Evolutionary conservation across 2,888 invertebrate genomes (phyloP), one percentile per base, ranked within the genome.

Genomic region (Gari tellinella): DNA sequence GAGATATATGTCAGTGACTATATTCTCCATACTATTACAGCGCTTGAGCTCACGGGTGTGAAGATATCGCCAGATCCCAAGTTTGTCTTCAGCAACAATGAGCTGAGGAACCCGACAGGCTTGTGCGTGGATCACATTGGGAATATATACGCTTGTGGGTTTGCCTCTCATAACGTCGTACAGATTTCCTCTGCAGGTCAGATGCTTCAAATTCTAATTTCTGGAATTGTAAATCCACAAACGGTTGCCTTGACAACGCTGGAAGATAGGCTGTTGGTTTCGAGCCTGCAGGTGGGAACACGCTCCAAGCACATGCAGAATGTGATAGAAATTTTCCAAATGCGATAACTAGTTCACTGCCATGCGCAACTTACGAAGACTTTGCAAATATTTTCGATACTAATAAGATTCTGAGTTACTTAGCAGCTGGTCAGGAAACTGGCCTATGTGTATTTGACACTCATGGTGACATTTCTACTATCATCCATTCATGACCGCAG

Each of bases 1-100:
- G 75, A 75, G 49, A 37, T 79, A 26, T 79, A 79, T 48, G 79
- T 79, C 55, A 60, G 75, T 10, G 75, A 79, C 55, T 68, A 72
- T 31, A 60, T 55, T 12, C 55, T 63, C 17, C 68, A 79, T 51
- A 75, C 75, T 0, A 65, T 79, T 7, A 79, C 75, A 2, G 79
- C 58, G 3, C 52, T 79, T 8, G 46, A 49, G 31, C 43, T 79
- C 7, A 66, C 58, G 7, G 79, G 72, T 10, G 62, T 69, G 2
- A 72, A 74, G 45, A 68, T 79, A 40, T 70, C 70, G 15, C 37
- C 72, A 1, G 53, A 52, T 12, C 78, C 78, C 21, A 79, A 74
- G 40, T 79, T 79, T 26, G 67, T 79, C 14, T 79, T 74, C 58
- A 52, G 55, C 10, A 65, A 66, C 66, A 69, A 72, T 48, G 79